These are phyloP conservation scores for Suillia variegata DNA, from an alignment of 2,888 invertebrate genomes.

Conservation along the genomic window DNA sequence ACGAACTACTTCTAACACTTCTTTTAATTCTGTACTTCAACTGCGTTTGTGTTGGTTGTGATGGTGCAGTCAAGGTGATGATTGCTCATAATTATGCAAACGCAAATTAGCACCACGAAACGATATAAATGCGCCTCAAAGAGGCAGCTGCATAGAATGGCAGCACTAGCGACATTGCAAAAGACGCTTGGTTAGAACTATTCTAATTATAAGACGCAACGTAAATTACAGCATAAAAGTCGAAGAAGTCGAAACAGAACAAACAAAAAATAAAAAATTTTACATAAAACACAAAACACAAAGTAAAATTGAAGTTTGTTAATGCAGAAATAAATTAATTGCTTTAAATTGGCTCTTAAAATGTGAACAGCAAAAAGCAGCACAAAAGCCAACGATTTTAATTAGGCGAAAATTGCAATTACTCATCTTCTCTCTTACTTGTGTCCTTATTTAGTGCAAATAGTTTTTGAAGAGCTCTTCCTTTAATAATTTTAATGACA, in stretches of 20 bases:
- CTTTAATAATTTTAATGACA: too few species aligned
- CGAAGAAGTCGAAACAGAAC: not conserved
- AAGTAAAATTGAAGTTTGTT: not conserved
- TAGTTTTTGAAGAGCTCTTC: not conserved
- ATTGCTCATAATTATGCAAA: constrained; percentile 39
- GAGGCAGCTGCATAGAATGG: not conserved
- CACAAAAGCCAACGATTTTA: too few species aligned
- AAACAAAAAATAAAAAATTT: too few species aligned
- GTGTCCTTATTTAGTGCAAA: not conserved
- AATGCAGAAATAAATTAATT: not conserved
- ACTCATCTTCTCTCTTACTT: not conserved
- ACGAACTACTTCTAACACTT: too few species aligned
- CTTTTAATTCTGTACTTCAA: too few species aligned
- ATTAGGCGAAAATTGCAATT: not conserved
- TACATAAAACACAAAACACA: not conserved
- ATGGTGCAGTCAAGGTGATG: constrained; percentile 28
- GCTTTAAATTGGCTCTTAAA: not conserved
- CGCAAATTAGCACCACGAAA: constrained; percentile 22
- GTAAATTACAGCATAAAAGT: not conserved
- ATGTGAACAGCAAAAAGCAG: not conserved
- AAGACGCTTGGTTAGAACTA: too few species aligned
- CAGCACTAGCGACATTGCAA: too few species aligned
- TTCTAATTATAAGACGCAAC: not conserved
- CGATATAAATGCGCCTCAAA: not conserved
- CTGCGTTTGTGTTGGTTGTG: not conserved